Conservation (phyloP, 2,888 invertebrate species). For the Macrophya alboannulata region DNA sequence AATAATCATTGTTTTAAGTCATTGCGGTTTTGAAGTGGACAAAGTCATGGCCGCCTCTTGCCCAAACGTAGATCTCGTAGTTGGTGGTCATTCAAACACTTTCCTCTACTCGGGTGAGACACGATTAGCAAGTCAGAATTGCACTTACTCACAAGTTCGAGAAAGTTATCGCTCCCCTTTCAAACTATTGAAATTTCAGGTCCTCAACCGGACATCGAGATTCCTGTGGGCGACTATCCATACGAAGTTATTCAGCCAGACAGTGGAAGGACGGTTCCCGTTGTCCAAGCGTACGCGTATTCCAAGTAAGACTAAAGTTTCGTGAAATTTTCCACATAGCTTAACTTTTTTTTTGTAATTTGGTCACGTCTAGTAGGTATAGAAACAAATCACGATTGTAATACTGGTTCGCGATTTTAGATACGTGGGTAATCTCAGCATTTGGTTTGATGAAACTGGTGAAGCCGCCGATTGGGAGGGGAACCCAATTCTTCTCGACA, state of each 20-base stretch:
- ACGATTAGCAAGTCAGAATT: background rate
- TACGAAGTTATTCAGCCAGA: slow-evolving; percentile 83
- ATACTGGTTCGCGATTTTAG: slow-evolving; percentile 73
- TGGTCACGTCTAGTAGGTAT: background rate
- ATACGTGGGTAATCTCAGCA: slow-evolving; percentile 90
- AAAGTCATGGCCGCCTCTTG: slow-evolving; percentile 85
- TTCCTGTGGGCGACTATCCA: slow-evolving; percentile 87
- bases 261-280: slow-evolving; percentile 83
- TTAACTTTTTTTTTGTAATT: background rate
- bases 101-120: slow-evolving; percentile 85
- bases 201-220: slow-evolving; percentile 67
- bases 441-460: slow-evolving; percentile 87
- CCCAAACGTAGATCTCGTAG: slow-evolving; percentile 89
- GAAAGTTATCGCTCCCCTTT: background rate
- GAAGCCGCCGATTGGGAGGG: slow-evolving; percentile 87
- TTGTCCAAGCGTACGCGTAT: slow-evolving; percentile 89
- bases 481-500: slow-evolving; percentile 86
- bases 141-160: slow-evolving; percentile 56
- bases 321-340: background rate
- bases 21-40: slow-evolving; percentile 89
- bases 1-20: slow-evolving; percentile 91
- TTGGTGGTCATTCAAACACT: slow-evolving; percentile 93
- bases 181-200: background rate
- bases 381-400: background rate
- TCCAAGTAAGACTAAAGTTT: slow-evolving; percentile 80